Evolutionary conservation across 2,888 invertebrate species (phyloP), one percentile per base, ranked within the genome.

Genomic region (Smittia sp.): DNA sequence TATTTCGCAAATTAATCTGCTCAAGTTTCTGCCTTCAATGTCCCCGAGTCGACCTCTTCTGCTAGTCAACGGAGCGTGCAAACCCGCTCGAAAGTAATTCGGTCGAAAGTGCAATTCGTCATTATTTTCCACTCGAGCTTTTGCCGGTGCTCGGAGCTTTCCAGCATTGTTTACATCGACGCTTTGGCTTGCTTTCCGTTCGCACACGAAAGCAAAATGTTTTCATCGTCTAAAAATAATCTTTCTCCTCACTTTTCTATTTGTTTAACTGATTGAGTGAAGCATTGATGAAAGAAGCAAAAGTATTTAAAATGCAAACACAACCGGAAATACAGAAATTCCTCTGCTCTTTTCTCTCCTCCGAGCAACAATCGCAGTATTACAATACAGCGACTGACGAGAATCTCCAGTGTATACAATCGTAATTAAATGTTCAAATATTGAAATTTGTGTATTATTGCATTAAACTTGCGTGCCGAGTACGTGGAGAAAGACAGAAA

Each of bases 261-360:
- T 70, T 70, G 32, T 54, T 70, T 70, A 70, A 54, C 69, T 70
- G 69, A 70, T 54, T 70, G 69, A 54, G 69, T 70, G 54, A 70
- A 20, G 69, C 24, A 52, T 27, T 70, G 69, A 54, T 70, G 69
- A 20, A 62, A 58, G 39, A 62, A 62, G 62, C 62, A 62, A 62
- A 72, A 72, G 62, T 72, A 72, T 72, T 52, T 72, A 20, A 52
- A 72, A 62, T 72, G 72, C 72, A 72, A 72, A 72, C 72, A 72
- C 7, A 72, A 72, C 72, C 72, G 72, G 72, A 72, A 72, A 72
- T 62, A 62, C 72, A 72, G 24, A 72, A 63, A 58, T 72, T 72
- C 72, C 62, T 24, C 54, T 41, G 46, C 25, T 38, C 46, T n/a
- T 69, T 69, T 69, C 15, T 46, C 24, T 25, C 46, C 46, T 41